Evolutionary conservation across 2,113 vertebrate genomes (phyloP), one percentile per base, ranked within the genome.

Genomic region (Maccullochella peelii): DNA sequence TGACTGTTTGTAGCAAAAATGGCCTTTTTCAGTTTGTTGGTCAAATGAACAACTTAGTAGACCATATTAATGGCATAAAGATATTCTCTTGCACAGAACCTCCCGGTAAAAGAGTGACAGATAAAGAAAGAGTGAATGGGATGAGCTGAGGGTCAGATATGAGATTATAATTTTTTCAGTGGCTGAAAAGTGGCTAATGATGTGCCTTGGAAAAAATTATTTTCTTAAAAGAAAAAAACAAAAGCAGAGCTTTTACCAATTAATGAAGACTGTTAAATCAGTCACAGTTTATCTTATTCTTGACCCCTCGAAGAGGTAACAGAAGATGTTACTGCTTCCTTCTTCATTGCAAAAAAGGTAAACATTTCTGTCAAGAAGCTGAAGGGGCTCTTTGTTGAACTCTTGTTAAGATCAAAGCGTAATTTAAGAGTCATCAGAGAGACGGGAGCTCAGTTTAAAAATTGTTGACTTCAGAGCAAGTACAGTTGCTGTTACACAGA

Each of bases 81-180:
- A 79, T 89, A 89, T 92, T 90, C 95, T 96, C 94, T 97, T 94
- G 97, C 96, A 96, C 95, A 96, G 96, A 97, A 96, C 95, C 95
- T 96, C 95, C 95, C 91, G 33, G 62, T 33, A 7, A 74, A 76
- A 65, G 83, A 58, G 68, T 18, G 79, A 76, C 61, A 18, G 16
- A 18, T 50, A 50, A 18, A 50, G 18, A 50, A 5, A 8, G 71
- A 72, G 40, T 33, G 69, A 86, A 72, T 21, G 76, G 30, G 82
- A 75, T 5, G 47, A 81, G 55, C 47, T 1, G 36, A 57, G 87
- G 86, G 87, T 75, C 88, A 84, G 86, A 89, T 52, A 68, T 85
- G 89, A 94, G 90, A 94, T 90, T 93, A 79, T 68, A 68, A 68
- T 74, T 89, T 88, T 88, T 91, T 86, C 84, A 89, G 54, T 79